Evolutionary conservation across 2,113 vertebrate species (phyloP).

Genomic region (Burhinus oedicnemus): DNA sequence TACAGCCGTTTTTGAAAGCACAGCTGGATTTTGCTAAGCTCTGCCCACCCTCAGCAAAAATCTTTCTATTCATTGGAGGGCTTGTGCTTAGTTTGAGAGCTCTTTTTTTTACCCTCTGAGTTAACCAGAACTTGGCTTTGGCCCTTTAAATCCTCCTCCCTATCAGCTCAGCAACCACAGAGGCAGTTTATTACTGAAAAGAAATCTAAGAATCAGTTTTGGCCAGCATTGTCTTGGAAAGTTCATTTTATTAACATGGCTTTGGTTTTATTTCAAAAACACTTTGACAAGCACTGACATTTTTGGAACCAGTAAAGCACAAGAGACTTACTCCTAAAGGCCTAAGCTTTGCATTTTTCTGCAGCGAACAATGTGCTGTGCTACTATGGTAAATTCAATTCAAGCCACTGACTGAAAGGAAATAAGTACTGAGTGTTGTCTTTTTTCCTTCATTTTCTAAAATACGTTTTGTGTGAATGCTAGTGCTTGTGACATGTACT

Average conservation of each 20-base stretch:
- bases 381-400: constrained; percentile 61
- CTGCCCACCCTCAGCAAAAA: not conserved
- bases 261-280: constrained; percentile 76
- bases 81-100: not conserved
- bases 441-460: constrained; percentile 39
- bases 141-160: constrained; percentile 17
- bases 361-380: constrained; percentile 61
- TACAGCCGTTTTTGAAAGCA: not conserved
- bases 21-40: constrained; percentile 12
- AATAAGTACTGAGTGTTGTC: constrained; percentile 43
- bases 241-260: constrained; percentile 72
- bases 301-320: constrained; percentile 70
- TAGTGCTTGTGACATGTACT: not conserved
- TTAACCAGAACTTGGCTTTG: constrained; percentile 35
- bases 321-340: constrained; percentile 72
- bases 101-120: not conserved
- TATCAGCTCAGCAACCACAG: constrained; percentile 53
- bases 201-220: constrained; percentile 74
- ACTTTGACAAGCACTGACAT: constrained; percentile 69
- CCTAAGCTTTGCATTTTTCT: constrained; percentile 70
- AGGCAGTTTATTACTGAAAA: constrained; percentile 70
- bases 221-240: constrained; percentile 71
- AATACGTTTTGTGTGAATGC: not conserved
- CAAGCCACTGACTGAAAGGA: constrained; percentile 57
- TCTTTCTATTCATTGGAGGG: constrained; percentile 10